These are phyloP conservation scores for Simalia tracyae DNA, from an alignment of 2,797 vertebrate species.

Conservation along the genomic window DNA sequence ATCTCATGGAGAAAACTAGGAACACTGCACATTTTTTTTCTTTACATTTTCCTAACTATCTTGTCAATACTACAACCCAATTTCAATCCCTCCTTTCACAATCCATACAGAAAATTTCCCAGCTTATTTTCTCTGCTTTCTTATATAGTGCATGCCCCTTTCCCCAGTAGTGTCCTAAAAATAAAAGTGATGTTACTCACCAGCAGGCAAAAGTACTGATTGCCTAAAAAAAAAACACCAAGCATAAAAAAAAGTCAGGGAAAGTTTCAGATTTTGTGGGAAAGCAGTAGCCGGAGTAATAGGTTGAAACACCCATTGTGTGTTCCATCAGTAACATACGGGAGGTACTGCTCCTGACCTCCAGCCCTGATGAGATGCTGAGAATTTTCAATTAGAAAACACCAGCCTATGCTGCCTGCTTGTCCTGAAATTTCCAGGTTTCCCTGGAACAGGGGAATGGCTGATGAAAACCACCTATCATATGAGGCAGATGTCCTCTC, in stretches of 20 bases:
- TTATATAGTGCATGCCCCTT: neutral
- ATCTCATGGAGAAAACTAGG: neutral
- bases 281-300: neutral
- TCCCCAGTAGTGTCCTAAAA: neutral
- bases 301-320: neutral
- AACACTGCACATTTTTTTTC: neutral
- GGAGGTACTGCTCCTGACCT: neutral
- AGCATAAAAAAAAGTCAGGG: neutral
- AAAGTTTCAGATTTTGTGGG: neutral
- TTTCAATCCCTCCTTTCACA: neutral
- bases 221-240: neutral
- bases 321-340: neutral
- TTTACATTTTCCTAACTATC: neutral
- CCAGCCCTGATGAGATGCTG: neutral
- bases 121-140: neutral
- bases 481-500: neutral
- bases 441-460: neutral
- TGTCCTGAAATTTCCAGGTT: neutral
- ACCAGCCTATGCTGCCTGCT: neutral
- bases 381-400: neutral
- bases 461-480: accelerated
- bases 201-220: neutral
- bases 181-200: neutral
- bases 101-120: neutral
- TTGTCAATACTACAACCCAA: neutral